Percentiles rank a stretch among this genome's conserved stretches.
phyloP scores from a whole-genome alignment of 2,888 invertebrate genomes.

The Lasioglossum oenotherae region DNA sequence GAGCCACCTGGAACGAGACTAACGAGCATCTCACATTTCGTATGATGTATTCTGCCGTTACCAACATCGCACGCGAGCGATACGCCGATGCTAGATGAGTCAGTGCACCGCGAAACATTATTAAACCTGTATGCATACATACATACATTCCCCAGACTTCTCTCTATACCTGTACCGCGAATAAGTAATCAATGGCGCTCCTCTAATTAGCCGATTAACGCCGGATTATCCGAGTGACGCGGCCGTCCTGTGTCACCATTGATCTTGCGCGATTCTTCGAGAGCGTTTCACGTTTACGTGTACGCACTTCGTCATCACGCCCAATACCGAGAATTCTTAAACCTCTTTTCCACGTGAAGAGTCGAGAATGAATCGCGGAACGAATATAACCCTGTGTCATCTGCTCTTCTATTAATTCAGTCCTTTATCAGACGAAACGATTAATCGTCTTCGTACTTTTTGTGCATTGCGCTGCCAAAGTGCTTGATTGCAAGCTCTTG shows the following conservation, averaged over 20 bases:
- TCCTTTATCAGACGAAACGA: not conserved
- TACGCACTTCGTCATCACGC: not conserved
- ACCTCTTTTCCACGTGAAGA: not conserved
- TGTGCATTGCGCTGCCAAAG: not conserved
- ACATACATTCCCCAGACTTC: not conserved
- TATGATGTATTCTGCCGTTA: slow-evolving; percentile 70
- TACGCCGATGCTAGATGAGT: slow-evolving; percentile 49
- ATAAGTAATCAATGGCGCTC: slow-evolving; percentile 6
- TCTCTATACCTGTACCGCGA: not conserved
- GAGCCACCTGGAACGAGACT: slow-evolving; percentile 79
- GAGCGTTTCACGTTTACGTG: not conserved
- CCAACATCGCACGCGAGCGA: slow-evolving; percentile 67
- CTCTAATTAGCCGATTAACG: slow-evolving; percentile 12
- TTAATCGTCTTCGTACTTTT: not conserved
- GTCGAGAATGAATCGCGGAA: not conserved
- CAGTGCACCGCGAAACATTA: slow-evolving; percentile 16
- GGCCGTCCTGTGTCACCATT: not conserved
- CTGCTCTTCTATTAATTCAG: not conserved
- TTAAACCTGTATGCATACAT: not conserved
- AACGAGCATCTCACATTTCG: slow-evolving; percentile 80
- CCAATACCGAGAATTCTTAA: not conserved
- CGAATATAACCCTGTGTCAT: not conserved
- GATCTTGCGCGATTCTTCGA: slow-evolving; percentile 3
- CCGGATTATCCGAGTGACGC: slow-evolving; percentile 5
- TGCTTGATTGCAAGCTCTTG: not conserved